Percentiles rank a stretch among this genome's conserved stretches.
Conservation (phyloP, 2,113 vertebrate species). For the Xenotilapia leptura region DNA sequence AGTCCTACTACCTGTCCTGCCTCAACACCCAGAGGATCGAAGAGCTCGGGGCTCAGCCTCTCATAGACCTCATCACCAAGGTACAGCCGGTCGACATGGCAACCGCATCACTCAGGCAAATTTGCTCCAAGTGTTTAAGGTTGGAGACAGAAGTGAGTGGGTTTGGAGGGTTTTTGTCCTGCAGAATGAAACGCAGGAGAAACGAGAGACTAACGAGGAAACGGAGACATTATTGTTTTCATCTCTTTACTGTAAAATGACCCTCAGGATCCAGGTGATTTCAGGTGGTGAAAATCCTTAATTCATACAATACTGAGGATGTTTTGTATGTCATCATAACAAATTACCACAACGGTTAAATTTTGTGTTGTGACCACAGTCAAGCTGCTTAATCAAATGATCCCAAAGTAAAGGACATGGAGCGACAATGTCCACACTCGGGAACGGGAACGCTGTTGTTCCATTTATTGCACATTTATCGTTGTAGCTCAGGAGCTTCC, state of each 20-base stretch:
- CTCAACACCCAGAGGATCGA: conserved; percentile 88
- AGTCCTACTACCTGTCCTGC: conserved; percentile 92
- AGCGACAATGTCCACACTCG: neutral
- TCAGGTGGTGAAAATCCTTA: neutral
- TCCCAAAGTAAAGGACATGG: neutral
- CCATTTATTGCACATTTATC: neutral
- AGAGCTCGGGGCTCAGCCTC: conserved; percentile 87
- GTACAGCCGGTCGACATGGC: conserved; percentile 45
- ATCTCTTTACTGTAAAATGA: neutral
- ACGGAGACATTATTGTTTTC: neutral
- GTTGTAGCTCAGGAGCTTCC: neutral
- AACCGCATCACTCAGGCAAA: neutral
- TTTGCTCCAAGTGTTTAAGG: neutral
- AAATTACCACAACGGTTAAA: neutral
- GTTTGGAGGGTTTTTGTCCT: neutral
- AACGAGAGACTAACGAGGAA: neutral
- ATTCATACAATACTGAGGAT: neutral
- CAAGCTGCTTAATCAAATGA: neutral
- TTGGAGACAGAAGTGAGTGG: neutral
- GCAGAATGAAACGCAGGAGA: neutral
- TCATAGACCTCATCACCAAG: conserved; percentile 89
- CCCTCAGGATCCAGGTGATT: too few relatives aligned
- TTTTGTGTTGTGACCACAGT: neutral
- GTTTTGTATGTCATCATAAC: neutral
- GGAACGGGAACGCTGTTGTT: neutral